Base-by-base conservation (phyloP, 2,888 invertebrate species). In the Lepetodrilus schrolli region DNA sequence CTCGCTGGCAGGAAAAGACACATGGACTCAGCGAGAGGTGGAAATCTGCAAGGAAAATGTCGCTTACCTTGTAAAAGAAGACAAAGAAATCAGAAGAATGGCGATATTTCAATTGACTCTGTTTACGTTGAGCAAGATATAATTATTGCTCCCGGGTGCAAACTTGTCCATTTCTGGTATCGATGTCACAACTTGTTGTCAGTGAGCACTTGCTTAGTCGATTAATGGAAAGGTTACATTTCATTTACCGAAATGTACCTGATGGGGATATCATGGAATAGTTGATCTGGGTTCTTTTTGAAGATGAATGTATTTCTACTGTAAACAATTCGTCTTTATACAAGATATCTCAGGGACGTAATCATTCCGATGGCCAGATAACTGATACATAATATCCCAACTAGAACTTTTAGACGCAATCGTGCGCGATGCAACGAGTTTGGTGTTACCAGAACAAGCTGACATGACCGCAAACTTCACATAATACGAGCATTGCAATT, bases 81-180 rank as follows among this genome's bases (percentile, higher is more conserved):
- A 58, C 58, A 58, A 58, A 58, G 58, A 58, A 58, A 58, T 58
- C 34, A 34, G 26, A 34, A 30, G 58, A 34, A 58, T 58, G 26
- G 17, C 26, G 58, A 58, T 58, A 58, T 58, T 58, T 58, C 58
- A 34, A 58, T 58, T 30, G 26, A 26, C 58, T 13, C 17, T 58
- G 58, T 58, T 58, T 58, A 58, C 17, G 34, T 7, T n/a, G 30
- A 17, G 34, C 34, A 17, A 10, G 30, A 30, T 21, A 13, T 58
- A 58, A 30, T 58, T 58, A n/a, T n/a, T 8, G 58, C 58, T 58
- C 26, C n/a, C 5, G 34, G 58, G 30, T 34, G 17, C 7, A 13
- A 30, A 30, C 58, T n/a, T 30, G 58, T 30, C 58, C 34, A 30
- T 58, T 58, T 26, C 58, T 58, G 58, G 58, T 30, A n/a, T 58